Percentiles rank a stretch among this genome's conserved stretches.
phyloP scores from a whole-genome alignment of 2,113 vertebrate genomes.

The Isichthys henryi region DNA sequence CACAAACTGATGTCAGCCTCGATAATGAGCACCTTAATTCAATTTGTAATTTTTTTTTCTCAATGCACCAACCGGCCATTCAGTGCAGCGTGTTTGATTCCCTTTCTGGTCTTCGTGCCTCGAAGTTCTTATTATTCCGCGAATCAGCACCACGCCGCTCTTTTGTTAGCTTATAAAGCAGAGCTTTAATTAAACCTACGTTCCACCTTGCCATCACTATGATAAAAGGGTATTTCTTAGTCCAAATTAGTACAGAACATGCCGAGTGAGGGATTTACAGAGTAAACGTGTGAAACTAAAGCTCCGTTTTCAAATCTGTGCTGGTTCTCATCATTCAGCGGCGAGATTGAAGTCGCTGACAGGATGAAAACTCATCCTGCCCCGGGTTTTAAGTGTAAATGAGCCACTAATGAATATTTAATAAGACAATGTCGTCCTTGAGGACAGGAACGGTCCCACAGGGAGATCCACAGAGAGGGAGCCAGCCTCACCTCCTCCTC shows the following conservation, averaged over 20 bases:
- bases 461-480: neutral
- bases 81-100: neutral
- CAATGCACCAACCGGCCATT: slow-evolving; percentile 10
- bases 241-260: neutral
- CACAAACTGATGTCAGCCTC: slow-evolving; percentile 24
- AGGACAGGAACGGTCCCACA: neutral
- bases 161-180: neutral
- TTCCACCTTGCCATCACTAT: neutral
- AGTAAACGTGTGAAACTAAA: neutral
- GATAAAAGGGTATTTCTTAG: neutral
- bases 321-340: neutral
- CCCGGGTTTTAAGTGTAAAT: neutral
- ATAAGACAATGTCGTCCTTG: neutral
- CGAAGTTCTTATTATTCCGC: neutral
- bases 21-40: slow-evolving; percentile 24
- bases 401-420: neutral
- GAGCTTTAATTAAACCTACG: neutral
- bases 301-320: neutral
- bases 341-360: neutral
- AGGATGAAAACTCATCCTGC: neutral
- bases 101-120: neutral
- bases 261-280: neutral
- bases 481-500: slow-evolving; percentile 79
- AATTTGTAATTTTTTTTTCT: slow-evolving; percentile 20
- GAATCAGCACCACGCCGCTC: neutral